Base-by-base conservation (phyloP, 2,113 vertebrate species). In the Actinemys pallida region DNA sequence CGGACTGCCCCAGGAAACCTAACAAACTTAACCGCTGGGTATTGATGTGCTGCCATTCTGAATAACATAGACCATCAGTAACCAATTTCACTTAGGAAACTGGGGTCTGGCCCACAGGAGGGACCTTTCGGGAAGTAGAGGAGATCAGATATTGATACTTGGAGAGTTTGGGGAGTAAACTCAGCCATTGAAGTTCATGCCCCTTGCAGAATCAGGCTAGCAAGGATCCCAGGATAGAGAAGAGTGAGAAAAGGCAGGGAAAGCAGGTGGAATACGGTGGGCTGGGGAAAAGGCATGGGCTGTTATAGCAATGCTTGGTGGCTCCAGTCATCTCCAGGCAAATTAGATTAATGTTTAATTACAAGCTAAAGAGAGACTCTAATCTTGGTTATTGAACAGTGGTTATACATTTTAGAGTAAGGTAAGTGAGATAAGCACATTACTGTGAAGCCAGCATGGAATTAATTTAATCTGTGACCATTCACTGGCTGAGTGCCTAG, bases 401-500 rank as follows among this genome's bases (percentile, higher is more conserved):
- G 89, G 69, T 13, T 39, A 10, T 75, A 69, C 87, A 93, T 93
- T 54, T 88, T 90, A 59, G 83, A 94, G 45, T 49, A 96, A 91
- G 83, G 53, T 54, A 54, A 54, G 49, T 53, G 65, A 83, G 94
- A 49, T 22, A 92, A 89, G 69, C n/a, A 47, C 86, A 62, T 95
- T 93, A 59, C 54, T 81, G 53, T 0, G 0, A 87, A 86, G 47
- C 62, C 88, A 84, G 35, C 0, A 12, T 89, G 93, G 91, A 85
- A 80, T 96, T 83, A 11, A 92, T 96, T 97, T 95, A 75, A 84
- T 94, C 92, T 82, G 87, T 54, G 82, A 85, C 91, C 57, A 72
- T 82, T 93, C 80, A 57, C 78, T 94, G 93, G 93, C 91, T 1
- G 1, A 7, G 81, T 95, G 90, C 92, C 90, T 91, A 42, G 62